phyloP scores from a whole-genome alignment of 2,888 invertebrate genomes.

The Drosophila mimetica region DNA sequence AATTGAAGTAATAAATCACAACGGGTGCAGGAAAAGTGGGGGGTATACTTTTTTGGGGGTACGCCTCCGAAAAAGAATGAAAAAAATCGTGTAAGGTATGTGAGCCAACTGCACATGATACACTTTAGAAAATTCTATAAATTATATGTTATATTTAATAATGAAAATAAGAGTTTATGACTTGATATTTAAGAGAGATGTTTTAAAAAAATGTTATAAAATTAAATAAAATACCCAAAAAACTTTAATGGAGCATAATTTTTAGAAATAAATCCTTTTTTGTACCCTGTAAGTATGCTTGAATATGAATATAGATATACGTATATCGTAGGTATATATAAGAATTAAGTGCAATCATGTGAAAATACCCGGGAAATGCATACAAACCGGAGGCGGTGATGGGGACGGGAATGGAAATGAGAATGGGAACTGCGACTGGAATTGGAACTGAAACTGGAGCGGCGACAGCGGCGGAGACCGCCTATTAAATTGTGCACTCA shows the following conservation, averaged over 20 bases:
- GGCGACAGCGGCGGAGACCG: slow-evolving; percentile 58
- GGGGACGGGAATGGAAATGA: slow-evolving; percentile 17
- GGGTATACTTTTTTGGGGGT: slow-evolving; percentile 18
- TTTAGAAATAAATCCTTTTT: not conserved
- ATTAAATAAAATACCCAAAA: not conserved
- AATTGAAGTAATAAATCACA: slow-evolving; percentile 79
- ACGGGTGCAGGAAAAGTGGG: slow-evolving; percentile 33
- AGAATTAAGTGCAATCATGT: slow-evolving; percentile 76
- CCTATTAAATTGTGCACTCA: slow-evolving; percentile 79
- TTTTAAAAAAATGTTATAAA: not conserved
- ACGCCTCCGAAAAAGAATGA: slow-evolving; percentile 2
- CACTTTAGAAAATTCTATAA: not conserved
- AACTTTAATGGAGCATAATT: no score
- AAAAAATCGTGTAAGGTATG: slow-evolving; percentile 31
- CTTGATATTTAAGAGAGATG: no score
- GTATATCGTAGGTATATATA: slow-evolving; percentile 30
- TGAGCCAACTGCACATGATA: slow-evolving; percentile 21
- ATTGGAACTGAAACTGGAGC: slow-evolving; percentile 15
- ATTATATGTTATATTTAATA: not conserved
- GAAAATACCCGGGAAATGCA: slow-evolving; percentile 72
- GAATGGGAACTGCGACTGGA: slow-evolving; percentile 3
- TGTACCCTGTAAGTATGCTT: slow-evolving; percentile 2
- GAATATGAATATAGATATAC: slow-evolving; percentile 26
- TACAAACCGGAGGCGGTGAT: slow-evolving; percentile 46
- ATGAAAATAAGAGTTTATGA: not conserved